Evolutionary conservation across 92 coral and sea anemone genomes (phyloP).

Genomic region (Nematostella vectensis): DNA sequence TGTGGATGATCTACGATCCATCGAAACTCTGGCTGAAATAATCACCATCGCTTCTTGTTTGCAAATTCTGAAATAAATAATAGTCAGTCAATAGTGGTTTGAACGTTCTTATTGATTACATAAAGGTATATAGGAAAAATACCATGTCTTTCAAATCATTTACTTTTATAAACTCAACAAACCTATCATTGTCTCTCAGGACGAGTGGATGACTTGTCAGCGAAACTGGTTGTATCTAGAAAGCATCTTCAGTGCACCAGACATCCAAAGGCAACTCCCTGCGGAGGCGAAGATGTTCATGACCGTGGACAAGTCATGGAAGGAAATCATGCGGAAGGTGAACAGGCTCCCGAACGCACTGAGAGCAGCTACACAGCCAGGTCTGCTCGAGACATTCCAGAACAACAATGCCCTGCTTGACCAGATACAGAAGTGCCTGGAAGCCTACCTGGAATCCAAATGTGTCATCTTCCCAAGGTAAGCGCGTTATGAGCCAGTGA

Average conservation of each 20-base stretch:
- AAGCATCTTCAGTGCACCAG: constrained; percentile 99
- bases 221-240: constrained; percentile 97
- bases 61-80: no score
- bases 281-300: constrained; percentile 99
- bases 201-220: constrained; percentile 97
- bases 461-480: constrained; percentile 99
- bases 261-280: constrained; percentile 96
- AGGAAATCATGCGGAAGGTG: constrained; percentile 96
- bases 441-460: constrained; percentile 94
- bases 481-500: background rate
- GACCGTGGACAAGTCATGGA: constrained; percentile 99
- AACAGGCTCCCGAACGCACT: constrained; percentile 94
- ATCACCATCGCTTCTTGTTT: no score
- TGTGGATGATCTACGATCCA: no score
- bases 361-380: constrained; percentile 99
- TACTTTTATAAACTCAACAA: no score
- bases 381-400: constrained; percentile 92
- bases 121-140: no score
- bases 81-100: no score
- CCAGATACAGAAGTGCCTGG: constrained; percentile 97
- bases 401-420: constrained; percentile 96
- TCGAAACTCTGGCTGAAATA: no score
- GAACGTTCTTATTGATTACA: no score
- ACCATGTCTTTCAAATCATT: no score
- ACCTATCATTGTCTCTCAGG: no score